These are phyloP conservation scores for Lissocephala sabroskyi DNA, from an alignment of 2,888 invertebrate species.

Conservation along the genomic window DNA sequence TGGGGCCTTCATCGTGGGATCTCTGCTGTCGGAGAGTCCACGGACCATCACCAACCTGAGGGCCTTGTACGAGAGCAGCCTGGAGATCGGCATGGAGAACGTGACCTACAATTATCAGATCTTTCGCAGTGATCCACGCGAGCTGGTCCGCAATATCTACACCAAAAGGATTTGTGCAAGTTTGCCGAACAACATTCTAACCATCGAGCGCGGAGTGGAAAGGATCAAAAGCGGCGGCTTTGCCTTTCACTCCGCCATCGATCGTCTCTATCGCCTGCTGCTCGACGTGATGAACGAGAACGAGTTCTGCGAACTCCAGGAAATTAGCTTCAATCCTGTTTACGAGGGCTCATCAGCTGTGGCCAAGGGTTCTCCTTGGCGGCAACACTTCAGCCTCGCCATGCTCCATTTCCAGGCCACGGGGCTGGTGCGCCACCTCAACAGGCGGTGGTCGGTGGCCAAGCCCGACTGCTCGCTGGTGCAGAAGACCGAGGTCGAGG, in stretches of 20 bases:
- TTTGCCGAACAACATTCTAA: slow-evolving; percentile 45
- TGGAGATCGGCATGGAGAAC: slow-evolving; percentile 69
- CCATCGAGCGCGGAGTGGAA: slow-evolving; percentile 48
- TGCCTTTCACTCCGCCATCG: slow-evolving; percentile 63
- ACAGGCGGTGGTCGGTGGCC: slow-evolving; percentile 51
- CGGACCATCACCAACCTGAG: slow-evolving; percentile 57
- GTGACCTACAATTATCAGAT: slow-evolving; percentile 59
- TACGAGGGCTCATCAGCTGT: slow-evolving; percentile 29
- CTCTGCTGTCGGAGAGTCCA: slow-evolving; percentile 56
- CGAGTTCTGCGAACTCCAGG: slow-evolving; percentile 65
- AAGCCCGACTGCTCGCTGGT: slow-evolving; percentile 58
- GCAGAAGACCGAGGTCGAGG: slow-evolving; percentile 50
- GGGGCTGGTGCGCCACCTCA: slow-evolving; percentile 53
- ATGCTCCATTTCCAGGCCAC: slow-evolving; percentile 50
- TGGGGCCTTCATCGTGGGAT: slow-evolving; percentile 69
- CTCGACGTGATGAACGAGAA: slow-evolving; percentile 44
- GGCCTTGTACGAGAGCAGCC: slow-evolving; percentile 57
- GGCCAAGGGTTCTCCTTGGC: slow-evolving; percentile 54
- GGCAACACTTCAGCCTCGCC: slow-evolving; percentile 52
- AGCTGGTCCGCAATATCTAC: slow-evolving; percentile 51
- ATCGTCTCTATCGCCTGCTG: slow-evolving; percentile 56
- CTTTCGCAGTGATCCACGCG: slow-evolving; percentile 42
- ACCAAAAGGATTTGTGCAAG: slow-evolving; percentile 52
- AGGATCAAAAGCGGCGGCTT: slow-evolving; percentile 60
- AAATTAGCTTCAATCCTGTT: slow-evolving; percentile 51